Evolutionary conservation across 2,797 vertebrate species (phyloP).

Genomic region (Triplophysa yarkandensis): DNA sequence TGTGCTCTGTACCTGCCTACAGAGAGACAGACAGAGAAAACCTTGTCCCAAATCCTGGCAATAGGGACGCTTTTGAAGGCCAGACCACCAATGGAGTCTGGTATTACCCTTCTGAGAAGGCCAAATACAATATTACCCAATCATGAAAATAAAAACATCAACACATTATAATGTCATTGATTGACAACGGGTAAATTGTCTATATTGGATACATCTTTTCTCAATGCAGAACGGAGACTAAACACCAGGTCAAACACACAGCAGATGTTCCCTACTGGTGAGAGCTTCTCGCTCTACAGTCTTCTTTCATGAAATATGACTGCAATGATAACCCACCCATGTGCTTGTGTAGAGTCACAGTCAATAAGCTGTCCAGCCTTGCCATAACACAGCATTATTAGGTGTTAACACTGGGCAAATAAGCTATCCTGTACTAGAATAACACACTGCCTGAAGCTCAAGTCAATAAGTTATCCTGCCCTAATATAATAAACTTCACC

Average conservation of each 20-base stretch:
- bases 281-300: conserved; percentile 10
- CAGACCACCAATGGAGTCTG: neutral
- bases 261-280: conserved; percentile 13
- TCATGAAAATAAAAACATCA: neutral
- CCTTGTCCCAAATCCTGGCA: conserved; percentile 6
- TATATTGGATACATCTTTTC: neutral
- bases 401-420: conserved; percentile 45
- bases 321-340: conserved; percentile 37
- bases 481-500: conserved; percentile 46
- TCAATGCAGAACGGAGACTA: neutral
- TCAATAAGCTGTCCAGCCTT: conserved; percentile 40
- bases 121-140: neutral
- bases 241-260: neutral
- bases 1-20: conserved; percentile 21
- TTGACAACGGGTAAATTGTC: neutral
- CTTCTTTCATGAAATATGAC: conserved; percentile 42
- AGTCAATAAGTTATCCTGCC: conserved; percentile 42
- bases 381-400: conserved; percentile 47
- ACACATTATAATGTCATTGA: neutral
- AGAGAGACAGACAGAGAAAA: conserved; percentile 13
- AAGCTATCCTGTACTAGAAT: conserved; percentile 45
- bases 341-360: conserved; percentile 30
- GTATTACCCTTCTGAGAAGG: neutral
- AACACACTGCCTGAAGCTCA: conserved; percentile 40
- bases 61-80: neutral